Evolutionary conservation across 2,888 invertebrate species (phyloP).

Genomic region (Bombyx huttoni): DNA sequence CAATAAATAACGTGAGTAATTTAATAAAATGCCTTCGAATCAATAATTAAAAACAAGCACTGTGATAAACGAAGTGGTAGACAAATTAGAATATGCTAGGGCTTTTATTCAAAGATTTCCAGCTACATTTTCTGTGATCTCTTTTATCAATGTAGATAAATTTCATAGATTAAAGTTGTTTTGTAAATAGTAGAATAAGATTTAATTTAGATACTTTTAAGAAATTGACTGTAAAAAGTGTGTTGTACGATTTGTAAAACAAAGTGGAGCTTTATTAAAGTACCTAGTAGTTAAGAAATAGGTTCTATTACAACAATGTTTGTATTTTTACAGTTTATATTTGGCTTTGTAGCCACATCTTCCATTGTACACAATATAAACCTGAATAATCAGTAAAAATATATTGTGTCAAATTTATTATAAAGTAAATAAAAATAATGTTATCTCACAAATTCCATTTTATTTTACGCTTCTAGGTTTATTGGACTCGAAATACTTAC

Average conservation of each 20-base stretch:
- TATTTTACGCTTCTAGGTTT: background rate
- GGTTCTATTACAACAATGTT: conserved; percentile 57
- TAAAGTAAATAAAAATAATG: conserved; percentile 62
- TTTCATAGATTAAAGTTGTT: conserved; percentile 54
- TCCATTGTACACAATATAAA: conserved; percentile 57
- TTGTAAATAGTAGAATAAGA: conserved; percentile 57
- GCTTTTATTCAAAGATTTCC: conserved; percentile 68
- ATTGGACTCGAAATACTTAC: too few species aligned
- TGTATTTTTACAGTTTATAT: conserved; percentile 70
- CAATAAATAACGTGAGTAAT: conserved; percentile 44
- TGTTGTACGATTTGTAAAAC: conserved; percentile 71
- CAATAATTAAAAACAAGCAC: conserved; percentile 30
- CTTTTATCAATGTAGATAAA: conserved; percentile 68
- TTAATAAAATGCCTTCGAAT: conserved; percentile 53
- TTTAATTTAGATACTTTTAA: conserved; percentile 31
- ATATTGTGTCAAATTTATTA: conserved; percentile 62
- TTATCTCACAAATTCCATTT: conserved; percentile 26
- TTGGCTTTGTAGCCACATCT: conserved; percentile 44
- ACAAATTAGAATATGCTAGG: conserved; percentile 55
- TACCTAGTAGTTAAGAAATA: conserved; percentile 61
- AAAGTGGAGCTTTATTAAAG: conserved; percentile 71
- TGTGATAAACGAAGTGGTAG: conserved; percentile 70
- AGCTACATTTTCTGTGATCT: conserved; percentile 75
- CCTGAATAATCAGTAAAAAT: conserved; percentile 39
- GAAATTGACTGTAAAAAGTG: conserved; percentile 65